Evolutionary conservation across 2,113 vertebrate genomes (phyloP).

Genomic region (Anolis carolinensis): DNA sequence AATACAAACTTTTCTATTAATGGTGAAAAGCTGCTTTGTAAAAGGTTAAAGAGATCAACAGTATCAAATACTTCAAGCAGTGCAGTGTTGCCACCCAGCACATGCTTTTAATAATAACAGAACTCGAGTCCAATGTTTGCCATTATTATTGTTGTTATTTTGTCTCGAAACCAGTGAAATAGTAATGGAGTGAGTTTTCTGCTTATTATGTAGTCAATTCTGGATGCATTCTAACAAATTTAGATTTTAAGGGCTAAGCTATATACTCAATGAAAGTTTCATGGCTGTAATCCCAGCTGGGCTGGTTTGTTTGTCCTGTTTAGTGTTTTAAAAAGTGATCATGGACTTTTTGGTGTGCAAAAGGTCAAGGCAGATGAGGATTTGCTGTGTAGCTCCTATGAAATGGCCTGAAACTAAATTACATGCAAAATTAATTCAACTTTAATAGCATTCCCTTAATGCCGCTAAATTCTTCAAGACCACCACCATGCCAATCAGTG

Average conservation of each 20-base stretch:
- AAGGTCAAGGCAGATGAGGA: background rate
- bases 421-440: background rate
- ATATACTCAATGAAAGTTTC: slow-evolving; percentile 30
- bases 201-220: slow-evolving; percentile 49
- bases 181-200: slow-evolving; percentile 61
- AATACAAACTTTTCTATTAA: slow-evolving; percentile 67
- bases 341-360: background rate
- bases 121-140: slow-evolving; percentile 63
- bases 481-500: background rate
- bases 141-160: slow-evolving; percentile 62
- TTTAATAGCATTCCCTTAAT: background rate
- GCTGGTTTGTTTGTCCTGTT: background rate
- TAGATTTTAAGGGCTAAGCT: slow-evolving; percentile 37
- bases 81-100: slow-evolving; percentile 68
- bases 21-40: slow-evolving; percentile 59
- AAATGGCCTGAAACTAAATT: background rate
- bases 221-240: slow-evolving; percentile 6
- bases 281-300: background rate
- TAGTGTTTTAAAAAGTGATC: background rate
- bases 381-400: background rate
- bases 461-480: background rate
- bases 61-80: slow-evolving; percentile 65
- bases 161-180: slow-evolving; percentile 65
- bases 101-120: slow-evolving; percentile 73
- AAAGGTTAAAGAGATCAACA: slow-evolving; percentile 67